A percentile compares a stretch with the other conserved stretches of the same genome.
Conservation (phyloP, 2,888 invertebrate species). For the Ennomos quercinarius region DNA sequence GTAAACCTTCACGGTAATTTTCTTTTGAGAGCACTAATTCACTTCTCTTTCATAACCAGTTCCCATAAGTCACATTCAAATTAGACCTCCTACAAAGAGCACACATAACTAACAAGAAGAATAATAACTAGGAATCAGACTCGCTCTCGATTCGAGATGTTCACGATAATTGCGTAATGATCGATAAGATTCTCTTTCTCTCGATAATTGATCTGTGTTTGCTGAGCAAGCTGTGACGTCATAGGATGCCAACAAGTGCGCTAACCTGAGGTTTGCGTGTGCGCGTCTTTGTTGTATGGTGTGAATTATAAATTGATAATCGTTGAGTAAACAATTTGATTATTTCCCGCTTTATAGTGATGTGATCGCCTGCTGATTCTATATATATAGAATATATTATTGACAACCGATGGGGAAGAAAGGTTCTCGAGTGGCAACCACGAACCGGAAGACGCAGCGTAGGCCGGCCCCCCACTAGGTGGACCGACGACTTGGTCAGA, state of each 20-base stretch:
- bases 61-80: slow-evolving; percentile 18
- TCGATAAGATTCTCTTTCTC: slow-evolving; percentile 30
- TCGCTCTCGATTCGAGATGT: slow-evolving; percentile 23
- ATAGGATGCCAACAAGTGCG: slow-evolving; percentile 42
- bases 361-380: too few relatives aligned
- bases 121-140: slow-evolving; percentile 27
- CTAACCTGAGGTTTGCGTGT: slow-evolving; percentile 41
- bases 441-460: too few relatives aligned
- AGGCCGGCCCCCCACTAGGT: too few relatives aligned
- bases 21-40: slow-evolving; percentile 7
- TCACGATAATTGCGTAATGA: slow-evolving; percentile 32
- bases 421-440: too few relatives aligned
- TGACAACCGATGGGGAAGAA: too few relatives aligned
- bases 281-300: slow-evolving; percentile 25
- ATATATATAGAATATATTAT: too few relatives aligned
- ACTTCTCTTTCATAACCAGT: slow-evolving; percentile 13
- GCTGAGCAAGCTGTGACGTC: slow-evolving; percentile 22
- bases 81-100: slow-evolving; percentile 19
- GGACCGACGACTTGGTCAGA: too few relatives aligned
- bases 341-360: too few relatives aligned
- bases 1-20: slow-evolving; percentile 21
- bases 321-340: too few relatives aligned
- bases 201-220: slow-evolving; percentile 33
- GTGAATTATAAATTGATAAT: slow-evolving; percentile 7
- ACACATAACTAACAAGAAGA: slow-evolving; percentile 21